These are phyloP conservation scores for Hydropsyche betteni DNA, from an alignment of 2,888 invertebrate genomes.

Conservation along the genomic window DNA sequence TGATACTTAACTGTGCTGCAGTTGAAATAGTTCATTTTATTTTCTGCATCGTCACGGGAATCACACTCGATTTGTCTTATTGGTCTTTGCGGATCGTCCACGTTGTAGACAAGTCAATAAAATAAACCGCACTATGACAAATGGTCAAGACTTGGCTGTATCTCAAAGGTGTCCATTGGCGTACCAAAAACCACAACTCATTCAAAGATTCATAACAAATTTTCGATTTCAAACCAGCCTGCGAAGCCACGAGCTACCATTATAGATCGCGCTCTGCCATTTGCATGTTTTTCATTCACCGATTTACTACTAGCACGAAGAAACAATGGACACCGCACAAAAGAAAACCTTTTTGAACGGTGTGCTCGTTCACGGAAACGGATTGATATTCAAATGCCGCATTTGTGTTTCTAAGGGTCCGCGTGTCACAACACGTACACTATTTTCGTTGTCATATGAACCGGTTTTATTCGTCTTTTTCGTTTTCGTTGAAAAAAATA, in stretches of 20 bases:
- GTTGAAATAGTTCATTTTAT: no score
- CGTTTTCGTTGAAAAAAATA: neutral
- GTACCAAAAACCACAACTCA: no score
- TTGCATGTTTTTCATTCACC: no score
- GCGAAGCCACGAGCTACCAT: no score
- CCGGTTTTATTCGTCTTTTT: neutral
- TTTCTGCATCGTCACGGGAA: no score
- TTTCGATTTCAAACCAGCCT: no score
- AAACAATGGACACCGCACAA: neutral
- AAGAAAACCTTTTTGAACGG: slow-evolving; percentile 8
- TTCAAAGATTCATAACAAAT: neutral
- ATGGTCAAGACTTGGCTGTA: neutral
- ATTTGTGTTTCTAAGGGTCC: slow-evolving; percentile 26
- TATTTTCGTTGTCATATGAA: neutral
- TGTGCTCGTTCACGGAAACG: slow-evolving; percentile 26
- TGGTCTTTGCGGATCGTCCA: neutral
- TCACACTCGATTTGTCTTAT: no score
- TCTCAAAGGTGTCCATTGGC: slow-evolving; percentile 11
- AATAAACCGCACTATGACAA: slow-evolving; percentile 34
- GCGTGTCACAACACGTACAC: slow-evolving; percentile 21
- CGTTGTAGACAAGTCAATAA: slow-evolving; percentile 26
- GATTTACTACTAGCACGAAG: no score
- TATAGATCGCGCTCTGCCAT: no score
- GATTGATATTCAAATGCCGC: slow-evolving; percentile 24
- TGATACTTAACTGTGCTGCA: no score